Evolutionary conservation across 1,140 invertebrate species (phyloP).

Genomic region (Trigoniulus corallinus): DNA sequence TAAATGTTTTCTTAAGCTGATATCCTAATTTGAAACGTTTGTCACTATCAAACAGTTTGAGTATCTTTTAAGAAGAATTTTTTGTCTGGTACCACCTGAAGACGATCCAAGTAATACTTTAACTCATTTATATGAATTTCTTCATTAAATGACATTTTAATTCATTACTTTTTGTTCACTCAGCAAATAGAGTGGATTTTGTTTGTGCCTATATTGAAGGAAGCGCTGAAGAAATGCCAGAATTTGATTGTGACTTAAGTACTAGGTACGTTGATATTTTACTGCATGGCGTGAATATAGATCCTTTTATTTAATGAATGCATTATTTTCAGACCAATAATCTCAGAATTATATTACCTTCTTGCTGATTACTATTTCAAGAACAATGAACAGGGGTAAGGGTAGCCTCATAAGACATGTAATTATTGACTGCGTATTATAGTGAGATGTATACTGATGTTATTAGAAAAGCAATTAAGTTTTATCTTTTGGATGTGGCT

Average conservation of each 20-base stretch:
- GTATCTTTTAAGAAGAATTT: constrained; percentile 53
- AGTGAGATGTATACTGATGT: constrained; percentile 2
- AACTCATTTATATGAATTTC: no score
- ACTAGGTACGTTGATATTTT: background rate
- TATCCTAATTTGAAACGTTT: constrained; percentile 1
- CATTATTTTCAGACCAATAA: constrained; percentile 12
- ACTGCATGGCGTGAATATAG: background rate
- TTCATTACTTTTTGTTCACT: no score
- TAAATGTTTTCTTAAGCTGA: background rate
- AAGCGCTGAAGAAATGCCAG: constrained; percentile 6
- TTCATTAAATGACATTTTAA: no score
- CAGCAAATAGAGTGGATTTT: background rate
- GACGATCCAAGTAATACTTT: background rate
- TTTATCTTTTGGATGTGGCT: constrained; percentile 66
- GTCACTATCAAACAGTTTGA: constrained; percentile 30
- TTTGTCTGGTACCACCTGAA: constrained; percentile 42
- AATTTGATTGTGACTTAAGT: background rate
- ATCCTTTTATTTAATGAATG: no score
- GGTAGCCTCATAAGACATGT: background rate
- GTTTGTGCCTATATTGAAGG: constrained; percentile 19
- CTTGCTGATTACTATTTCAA: constrained; percentile 87
- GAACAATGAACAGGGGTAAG: constrained; percentile 47
- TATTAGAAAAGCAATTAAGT: constrained; percentile 49
- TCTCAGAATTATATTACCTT: constrained; percentile 63
- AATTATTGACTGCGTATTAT: background rate